Evolutionary conservation across 2,113 vertebrate species (phyloP), one percentile per base, ranked within the genome.

Genomic region (Mellivora capensis): DNA sequence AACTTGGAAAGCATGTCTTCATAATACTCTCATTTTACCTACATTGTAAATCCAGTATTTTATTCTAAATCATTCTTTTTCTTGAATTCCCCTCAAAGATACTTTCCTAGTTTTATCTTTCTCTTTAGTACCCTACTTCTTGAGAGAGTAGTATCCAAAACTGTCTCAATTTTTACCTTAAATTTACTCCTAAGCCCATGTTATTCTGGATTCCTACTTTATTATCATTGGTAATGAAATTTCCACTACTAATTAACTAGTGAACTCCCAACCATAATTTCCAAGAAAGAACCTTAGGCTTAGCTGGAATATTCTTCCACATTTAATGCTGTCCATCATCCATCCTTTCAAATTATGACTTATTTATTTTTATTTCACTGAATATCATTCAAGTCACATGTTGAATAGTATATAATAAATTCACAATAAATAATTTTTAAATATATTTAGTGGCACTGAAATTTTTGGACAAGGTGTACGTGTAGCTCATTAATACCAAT

Each of bases 41-140:
- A 44, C 29, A 18, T 13, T 1, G 11, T 8, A 81, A 77, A 81
- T 31, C 0, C 11, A 49, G 0, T 39, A 8, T 79, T 85, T 74
- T 64, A 52, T 25, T 80, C 10, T 42, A 59, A 81, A 18, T 12
- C 52, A 4, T 42, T 47, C 29, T 39, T 34, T 86, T 20, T 44
- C 31, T 37, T 72, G 23, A n/a, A 59, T 83, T 42, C 3, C 23
- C 20, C 42, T 12, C 21, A 37, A 54, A 74, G 21, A 81, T 27
- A 69, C 1, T 42, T 8, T 54, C 6, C 15, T 15, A 25, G 13
- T 17, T 52, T 93, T 83, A 7, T 59, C 4, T 59, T 87, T 91
- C 4, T 13, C 17, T 67, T 62, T 7, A 37, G 8, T 21, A 6
- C 0, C 12, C 23, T 10, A 0, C 0, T 90, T 69, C 44, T 64